phyloP scores from a whole-genome alignment of 2,888 invertebrate genomes.

The Therioaphis trifolii region DNA sequence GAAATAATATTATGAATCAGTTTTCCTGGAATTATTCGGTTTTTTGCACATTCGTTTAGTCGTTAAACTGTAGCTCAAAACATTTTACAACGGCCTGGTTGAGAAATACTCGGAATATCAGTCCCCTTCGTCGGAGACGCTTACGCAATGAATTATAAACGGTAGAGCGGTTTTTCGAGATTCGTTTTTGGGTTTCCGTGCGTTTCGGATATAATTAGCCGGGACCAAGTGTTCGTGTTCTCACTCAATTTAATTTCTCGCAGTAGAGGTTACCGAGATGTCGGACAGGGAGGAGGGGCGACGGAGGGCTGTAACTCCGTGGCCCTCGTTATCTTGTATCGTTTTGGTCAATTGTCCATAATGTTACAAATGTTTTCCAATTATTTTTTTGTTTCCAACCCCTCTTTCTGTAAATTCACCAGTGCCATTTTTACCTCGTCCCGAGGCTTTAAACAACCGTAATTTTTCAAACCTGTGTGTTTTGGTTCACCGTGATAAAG shows the following conservation, averaged over 20 bases:
- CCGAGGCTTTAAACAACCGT: constrained; percentile 25
- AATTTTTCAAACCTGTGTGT: constrained; percentile 45
- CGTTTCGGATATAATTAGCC: constrained; percentile 53
- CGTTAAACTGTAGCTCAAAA: too few relatives aligned
- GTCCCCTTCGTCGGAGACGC: constrained; percentile 35
- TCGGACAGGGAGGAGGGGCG: neutral
- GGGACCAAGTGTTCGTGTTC: constrained; percentile 64
- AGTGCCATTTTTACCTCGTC: constrained; percentile 43
- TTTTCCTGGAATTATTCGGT: too few relatives aligned
- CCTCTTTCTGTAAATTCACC: neutral
- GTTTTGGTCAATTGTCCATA: constrained; percentile 53
- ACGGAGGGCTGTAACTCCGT: neutral
- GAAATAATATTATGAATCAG: too few relatives aligned
- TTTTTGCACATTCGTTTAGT: too few relatives aligned
- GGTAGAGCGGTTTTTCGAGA: constrained; percentile 52
- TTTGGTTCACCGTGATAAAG: constrained; percentile 8
- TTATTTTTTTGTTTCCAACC: constrained; percentile 50
- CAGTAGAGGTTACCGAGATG: constrained; percentile 18
- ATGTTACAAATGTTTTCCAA: constrained; percentile 61
- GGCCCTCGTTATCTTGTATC: constrained; percentile 49
- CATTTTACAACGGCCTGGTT: neutral
- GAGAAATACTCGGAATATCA: neutral
- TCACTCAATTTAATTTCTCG: constrained; percentile 64
- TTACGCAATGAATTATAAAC: constrained; percentile 39
- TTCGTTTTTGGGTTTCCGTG: constrained; percentile 52